phyloP scores from a whole-genome alignment of 2,888 invertebrate genomes.

The Rhynchonema sp. region DNA sequence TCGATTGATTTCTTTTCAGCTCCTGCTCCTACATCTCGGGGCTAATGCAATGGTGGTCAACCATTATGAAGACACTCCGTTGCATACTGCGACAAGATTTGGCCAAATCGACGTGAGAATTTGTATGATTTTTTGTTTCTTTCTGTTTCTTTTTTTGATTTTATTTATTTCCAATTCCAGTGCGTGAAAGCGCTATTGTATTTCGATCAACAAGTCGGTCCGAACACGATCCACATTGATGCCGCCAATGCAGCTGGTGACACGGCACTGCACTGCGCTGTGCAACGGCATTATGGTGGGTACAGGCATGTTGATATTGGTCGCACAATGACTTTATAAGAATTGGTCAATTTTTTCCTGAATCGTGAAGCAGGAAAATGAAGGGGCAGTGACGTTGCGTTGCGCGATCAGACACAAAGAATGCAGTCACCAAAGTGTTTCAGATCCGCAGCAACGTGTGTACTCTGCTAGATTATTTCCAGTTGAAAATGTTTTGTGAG shows the following conservation, averaged over 20 bases:
- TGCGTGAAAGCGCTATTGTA: neutral
- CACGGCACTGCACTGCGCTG: neutral
- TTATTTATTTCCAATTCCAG: neutral
- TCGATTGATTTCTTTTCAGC: too few relatives aligned
- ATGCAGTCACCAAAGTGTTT: too few relatives aligned
- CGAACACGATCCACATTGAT: neutral
- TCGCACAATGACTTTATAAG: too few relatives aligned
- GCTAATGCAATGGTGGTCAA: neutral
- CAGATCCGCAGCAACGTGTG: too few relatives aligned
- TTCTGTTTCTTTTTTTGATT: neutral
- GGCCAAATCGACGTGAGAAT: neutral
- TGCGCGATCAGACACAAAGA: too few relatives aligned
- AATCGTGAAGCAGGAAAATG: too few relatives aligned
- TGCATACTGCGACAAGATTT: neutral
- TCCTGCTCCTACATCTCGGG: neutral
- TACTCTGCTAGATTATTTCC: too few relatives aligned
- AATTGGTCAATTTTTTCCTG: too few relatives aligned
- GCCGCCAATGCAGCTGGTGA: neutral
- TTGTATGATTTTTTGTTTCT: neutral
- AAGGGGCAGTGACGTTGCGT: too few relatives aligned
- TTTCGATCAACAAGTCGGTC: neutral
- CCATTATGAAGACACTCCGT: neutral
- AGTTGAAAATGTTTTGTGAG: too few relatives aligned
- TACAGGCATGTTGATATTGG: neutral
- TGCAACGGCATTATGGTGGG: neutral